phyloP scores from a whole-genome alignment of 2,888 invertebrate genomes.

The Lithosia quadra region DNA sequence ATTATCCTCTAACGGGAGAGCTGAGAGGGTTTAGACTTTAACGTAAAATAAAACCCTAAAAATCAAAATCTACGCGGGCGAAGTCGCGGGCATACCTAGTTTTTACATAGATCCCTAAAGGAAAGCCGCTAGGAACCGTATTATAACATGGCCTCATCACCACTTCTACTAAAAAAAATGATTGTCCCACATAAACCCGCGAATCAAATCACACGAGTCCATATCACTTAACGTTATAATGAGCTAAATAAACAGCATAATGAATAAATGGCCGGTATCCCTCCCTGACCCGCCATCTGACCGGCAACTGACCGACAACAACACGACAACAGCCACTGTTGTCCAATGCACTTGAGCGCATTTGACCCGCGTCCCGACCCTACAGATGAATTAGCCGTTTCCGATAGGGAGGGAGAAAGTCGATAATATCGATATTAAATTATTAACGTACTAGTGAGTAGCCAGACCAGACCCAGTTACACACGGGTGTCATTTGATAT shows the following conservation, averaged over 20 bases:
- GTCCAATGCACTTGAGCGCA: slow-evolving; percentile 52
- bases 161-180: no score
- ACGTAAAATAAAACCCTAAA: no score
- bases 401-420: slow-evolving; percentile 59
- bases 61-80: no score
- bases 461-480: no score
- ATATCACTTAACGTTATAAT: slow-evolving; percentile 8
- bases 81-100: no score
- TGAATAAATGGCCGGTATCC: slow-evolving; percentile 35
- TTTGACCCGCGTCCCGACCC: slow-evolving; percentile 58
- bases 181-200: neutral
- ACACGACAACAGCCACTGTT: slow-evolving; percentile 26
- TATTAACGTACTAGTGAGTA: neutral
- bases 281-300: slow-evolving; percentile 20
- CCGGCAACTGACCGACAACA: slow-evolving; percentile 3
- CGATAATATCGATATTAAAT: slow-evolving; percentile 6
- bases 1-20: no score
- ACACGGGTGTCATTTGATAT: no score
- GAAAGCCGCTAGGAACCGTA: no score
- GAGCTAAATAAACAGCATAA: slow-evolving; percentile 17
- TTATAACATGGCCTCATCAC: no score
- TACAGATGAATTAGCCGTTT: slow-evolving; percentile 67
- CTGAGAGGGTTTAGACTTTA: no score
- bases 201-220: neutral
- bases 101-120: no score